Conservation (phyloP, 2,888 invertebrate species). For the Cecidostiba fungosa region DNA sequence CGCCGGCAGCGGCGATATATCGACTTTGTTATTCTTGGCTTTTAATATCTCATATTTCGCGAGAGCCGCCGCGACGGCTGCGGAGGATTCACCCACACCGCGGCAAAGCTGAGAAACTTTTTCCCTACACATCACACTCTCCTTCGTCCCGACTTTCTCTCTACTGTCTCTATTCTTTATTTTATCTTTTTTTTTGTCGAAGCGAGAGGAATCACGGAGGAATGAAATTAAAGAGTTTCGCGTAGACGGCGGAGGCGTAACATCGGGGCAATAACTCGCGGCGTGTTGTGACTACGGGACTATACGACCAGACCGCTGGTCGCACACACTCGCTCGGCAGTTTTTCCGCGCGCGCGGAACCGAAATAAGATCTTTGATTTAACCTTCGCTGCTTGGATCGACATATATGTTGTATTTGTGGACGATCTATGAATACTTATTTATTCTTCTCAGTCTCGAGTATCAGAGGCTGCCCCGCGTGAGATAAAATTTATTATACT, state of each 20-base stretch:
- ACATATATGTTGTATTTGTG: not conserved
- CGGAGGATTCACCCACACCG: conserved; percentile 31
- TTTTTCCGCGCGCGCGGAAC: conserved; percentile 20
- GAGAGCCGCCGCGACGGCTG: conserved; percentile 36
- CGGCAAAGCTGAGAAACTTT: conserved; percentile 53
- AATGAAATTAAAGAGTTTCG: conserved; percentile 62
- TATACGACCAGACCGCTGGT: conserved; percentile 77
- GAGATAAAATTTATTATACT: not conserved
- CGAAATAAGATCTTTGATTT: conserved; percentile 63
- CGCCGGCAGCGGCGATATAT: conserved; percentile 38
- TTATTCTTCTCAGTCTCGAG: not conserved
- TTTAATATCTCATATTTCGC: conserved; percentile 65
- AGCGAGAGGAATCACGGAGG: conserved; percentile 49
- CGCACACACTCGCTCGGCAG: conserved; percentile 63
- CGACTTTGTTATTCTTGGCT: conserved; percentile 65
- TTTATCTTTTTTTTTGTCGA: not conserved
- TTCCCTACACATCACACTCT: conserved; percentile 28
- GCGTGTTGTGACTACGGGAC: conserved; percentile 74
- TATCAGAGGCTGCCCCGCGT: not conserved
- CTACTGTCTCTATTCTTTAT: not conserved
- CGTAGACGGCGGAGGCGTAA: conserved; percentile 56
- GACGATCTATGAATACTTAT: conserved; percentile 59
- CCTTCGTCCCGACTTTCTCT: not conserved
- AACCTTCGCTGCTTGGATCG: conserved; percentile 57
- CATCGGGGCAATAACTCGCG: conserved; percentile 71